Conservation (phyloP, 1,140 invertebrate species). For the Tetraneura akinire region DNA sequence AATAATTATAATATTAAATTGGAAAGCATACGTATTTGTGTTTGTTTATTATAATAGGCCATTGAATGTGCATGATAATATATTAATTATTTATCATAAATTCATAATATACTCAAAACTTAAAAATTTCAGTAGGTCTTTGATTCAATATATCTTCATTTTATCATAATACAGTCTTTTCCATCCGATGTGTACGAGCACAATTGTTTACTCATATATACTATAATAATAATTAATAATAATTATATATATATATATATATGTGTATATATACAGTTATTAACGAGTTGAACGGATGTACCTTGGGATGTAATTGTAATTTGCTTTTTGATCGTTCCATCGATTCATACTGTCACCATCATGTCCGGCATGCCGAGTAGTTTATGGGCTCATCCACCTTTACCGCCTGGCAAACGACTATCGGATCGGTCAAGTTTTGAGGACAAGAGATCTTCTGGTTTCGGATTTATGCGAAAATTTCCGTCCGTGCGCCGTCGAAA, state of each 20-base stretch:
- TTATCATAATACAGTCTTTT: not conserved
- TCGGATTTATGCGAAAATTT: constrained; percentile 33
- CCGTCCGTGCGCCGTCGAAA: constrained; percentile 25
- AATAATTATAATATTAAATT: constrained; percentile 17
- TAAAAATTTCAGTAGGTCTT: too few species aligned
- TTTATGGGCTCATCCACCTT: constrained; percentile 39
- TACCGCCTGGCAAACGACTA: constrained; percentile 36
- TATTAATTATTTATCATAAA: not conserved
- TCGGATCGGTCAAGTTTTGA: not conserved
- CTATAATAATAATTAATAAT: too few species aligned
- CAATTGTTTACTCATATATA: not conserved
- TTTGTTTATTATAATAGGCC: not conserved
- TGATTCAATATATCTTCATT: too few species aligned
- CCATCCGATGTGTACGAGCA: not conserved
- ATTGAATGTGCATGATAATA: not conserved
- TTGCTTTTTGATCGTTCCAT: not conserved
- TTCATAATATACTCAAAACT: not conserved
- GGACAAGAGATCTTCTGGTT: not conserved
- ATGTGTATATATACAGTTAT: constrained; percentile 22
- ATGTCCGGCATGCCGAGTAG: not conserved
- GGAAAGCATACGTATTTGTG: not conserved
- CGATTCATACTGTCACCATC: not conserved
- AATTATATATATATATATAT: too few species aligned
- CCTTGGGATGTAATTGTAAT: too few species aligned
- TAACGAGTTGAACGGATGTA: constrained; percentile 20